phyloP scores from a whole-genome alignment of 2,888 invertebrate species.

The Monochamus alternatus region DNA sequence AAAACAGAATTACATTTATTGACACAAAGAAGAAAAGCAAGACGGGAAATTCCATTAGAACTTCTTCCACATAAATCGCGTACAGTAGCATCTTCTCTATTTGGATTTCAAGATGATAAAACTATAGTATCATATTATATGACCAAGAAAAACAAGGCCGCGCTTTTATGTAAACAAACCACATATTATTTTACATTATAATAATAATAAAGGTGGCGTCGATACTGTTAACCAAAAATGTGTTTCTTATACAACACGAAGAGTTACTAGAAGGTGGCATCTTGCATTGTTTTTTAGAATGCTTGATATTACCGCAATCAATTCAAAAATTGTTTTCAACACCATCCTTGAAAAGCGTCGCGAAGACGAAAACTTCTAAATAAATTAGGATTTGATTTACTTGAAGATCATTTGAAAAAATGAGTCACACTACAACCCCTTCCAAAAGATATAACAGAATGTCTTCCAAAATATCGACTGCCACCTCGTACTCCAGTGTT shows the following conservation, averaged over 20 bases:
- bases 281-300: conserved; percentile 30
- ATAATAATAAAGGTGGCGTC: conserved; percentile 4
- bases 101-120: conserved; percentile 49
- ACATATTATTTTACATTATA: conserved; percentile 23
- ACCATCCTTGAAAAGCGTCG: conserved; percentile 5
- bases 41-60: conserved; percentile 54
- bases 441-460: conserved; percentile 26
- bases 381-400: conserved; percentile 19
- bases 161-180: conserved; percentile 5
- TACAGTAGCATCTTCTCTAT: conserved; percentile 43
- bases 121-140: conserved; percentile 15
- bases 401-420: conserved; percentile 25
- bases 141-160: conserved; percentile 12
- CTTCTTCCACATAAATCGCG: conserved; percentile 51
- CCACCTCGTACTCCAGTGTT: too few relatives aligned
- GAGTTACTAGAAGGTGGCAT: conserved; percentile 32
- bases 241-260: conserved; percentile 9
- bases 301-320: conserved; percentile 32
- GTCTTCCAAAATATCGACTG: conserved; percentile 1
- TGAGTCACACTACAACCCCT: conserved; percentile 26
- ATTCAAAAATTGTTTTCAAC: conserved; percentile 33
- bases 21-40: conserved; percentile 42
- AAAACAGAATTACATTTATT: conserved; percentile 48
- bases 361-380: conserved; percentile 29
- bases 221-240: conserved; percentile 24